Conservation (phyloP, 1,140 invertebrate species). For the Oscheius sp. region DNA sequence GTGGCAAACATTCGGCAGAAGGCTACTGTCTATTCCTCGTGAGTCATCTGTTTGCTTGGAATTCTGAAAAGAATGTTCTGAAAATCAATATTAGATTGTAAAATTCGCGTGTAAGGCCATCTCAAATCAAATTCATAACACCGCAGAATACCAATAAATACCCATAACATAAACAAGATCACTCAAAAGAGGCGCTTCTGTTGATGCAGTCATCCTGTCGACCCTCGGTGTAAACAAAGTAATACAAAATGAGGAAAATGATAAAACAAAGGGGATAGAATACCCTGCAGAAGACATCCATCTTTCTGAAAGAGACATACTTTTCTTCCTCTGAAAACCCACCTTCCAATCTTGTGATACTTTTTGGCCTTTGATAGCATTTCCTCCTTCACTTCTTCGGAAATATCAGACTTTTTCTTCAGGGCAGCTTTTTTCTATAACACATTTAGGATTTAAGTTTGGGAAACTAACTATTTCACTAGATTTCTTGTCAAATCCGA, state of each 20-base stretch:
- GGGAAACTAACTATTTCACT: constrained; percentile 49
- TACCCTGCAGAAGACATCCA: constrained; percentile 60
- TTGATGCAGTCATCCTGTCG: constrained; percentile 59
- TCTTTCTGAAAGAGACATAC: constrained; percentile 40
- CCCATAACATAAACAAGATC: too few relatives aligned
- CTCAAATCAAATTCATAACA: too few relatives aligned
- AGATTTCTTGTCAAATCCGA: constrained; percentile 59
- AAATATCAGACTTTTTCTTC: constrained; percentile 55
- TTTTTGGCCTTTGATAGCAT: constrained; percentile 51
- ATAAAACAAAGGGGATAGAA: constrained; percentile 58
- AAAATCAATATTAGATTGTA: too few relatives aligned
- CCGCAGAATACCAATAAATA: too few relatives aligned
- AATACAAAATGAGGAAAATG: constrained; percentile 58
- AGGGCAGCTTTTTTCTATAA: constrained; percentile 55
- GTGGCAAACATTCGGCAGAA: too few relatives aligned
- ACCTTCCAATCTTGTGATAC: constrained; percentile 58
- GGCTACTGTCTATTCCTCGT: too few relatives aligned
- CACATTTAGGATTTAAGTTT: neutral
- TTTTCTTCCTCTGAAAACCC: neutral
- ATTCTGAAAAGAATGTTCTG: too few relatives aligned
- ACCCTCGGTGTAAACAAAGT: constrained; percentile 60
- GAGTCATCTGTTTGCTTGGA: too few relatives aligned
- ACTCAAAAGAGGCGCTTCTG: constrained; percentile 7
- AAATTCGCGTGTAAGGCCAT: too few relatives aligned
- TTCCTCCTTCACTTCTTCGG: constrained; percentile 53